Percentiles rank a stretch among this genome's conserved stretches.
phyloP scores from a whole-genome alignment of 2,113 vertebrate genomes.

The Lampris megalopsis region DNA sequence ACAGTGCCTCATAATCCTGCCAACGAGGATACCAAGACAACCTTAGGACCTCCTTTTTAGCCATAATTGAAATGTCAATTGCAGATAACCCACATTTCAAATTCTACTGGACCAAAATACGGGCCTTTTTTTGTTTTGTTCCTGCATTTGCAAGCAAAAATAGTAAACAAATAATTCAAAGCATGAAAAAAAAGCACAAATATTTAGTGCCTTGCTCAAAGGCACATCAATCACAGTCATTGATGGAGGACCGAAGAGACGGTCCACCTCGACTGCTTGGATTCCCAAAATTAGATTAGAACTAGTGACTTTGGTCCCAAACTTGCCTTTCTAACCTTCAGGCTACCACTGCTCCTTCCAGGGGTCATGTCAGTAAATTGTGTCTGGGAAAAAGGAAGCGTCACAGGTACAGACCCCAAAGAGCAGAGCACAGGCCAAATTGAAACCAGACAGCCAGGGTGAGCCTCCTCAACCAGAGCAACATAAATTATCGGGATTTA shows the following conservation, averaged over 20 bases:
- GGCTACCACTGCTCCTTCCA: constrained; percentile 32
- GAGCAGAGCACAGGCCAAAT: constrained; percentile 86
- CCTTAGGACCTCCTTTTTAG: neutral
- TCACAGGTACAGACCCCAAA: constrained; percentile 86
- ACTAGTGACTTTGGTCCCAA: neutral
- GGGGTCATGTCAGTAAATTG: constrained; percentile 86
- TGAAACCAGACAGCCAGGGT: constrained; percentile 91
- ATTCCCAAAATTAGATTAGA: constrained; percentile 1
- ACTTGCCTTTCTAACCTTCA: constrained; percentile 10
- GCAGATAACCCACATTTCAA: no score
- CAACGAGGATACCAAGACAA: neutral
- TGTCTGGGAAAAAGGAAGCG: constrained; percentile 82
- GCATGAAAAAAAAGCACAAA: neutral
- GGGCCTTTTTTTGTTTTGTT: no score
- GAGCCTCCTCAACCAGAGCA: constrained; percentile 84
- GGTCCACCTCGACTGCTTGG: constrained; percentile 14
- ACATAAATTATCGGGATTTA: constrained; percentile 99
- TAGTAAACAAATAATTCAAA: neutral
- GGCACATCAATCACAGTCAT: neutral
- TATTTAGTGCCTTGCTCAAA: neutral
- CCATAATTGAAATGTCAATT: neutral
- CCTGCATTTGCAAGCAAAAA: neutral
- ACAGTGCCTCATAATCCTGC: neutral
- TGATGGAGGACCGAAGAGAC: neutral
- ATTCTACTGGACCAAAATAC: no score